Evolutionary conservation across 2,888 invertebrate species (phyloP).

Genomic region (Campoplex capitator): DNA sequence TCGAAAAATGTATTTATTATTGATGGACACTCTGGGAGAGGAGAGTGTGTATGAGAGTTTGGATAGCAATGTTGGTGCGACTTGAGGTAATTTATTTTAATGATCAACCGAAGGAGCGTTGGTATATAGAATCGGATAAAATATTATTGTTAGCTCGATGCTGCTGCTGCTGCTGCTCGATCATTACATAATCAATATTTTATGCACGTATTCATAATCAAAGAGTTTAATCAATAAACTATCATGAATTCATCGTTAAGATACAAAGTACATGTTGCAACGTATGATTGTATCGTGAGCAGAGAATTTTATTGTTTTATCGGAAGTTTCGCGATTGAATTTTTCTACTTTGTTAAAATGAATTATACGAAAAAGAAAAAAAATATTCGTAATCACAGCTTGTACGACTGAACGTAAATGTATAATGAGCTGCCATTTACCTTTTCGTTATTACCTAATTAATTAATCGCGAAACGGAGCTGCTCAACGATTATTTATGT

Average conservation of each 20-base stretch:
- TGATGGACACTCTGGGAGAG: not conserved
- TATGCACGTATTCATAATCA: not conserved
- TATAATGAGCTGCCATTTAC: not conserved
- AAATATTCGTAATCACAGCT: not conserved
- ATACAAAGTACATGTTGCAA: slow-evolving; percentile 41
- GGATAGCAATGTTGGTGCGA: slow-evolving; percentile 28
- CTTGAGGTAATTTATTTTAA: slow-evolving; percentile 33
- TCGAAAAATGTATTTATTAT: not conserved
- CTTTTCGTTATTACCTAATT: slow-evolving; percentile 72
- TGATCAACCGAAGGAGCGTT: not conserved
- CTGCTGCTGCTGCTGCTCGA: not conserved
- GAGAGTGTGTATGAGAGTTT: too few species aligned
- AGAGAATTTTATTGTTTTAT: slow-evolving; percentile 25
- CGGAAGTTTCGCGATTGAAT: slow-evolving; percentile 7
- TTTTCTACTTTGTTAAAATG: not conserved
- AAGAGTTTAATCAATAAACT: not conserved
- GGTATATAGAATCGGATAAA: not conserved
- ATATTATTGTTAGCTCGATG: not conserved
- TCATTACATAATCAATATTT: slow-evolving; percentile 20
- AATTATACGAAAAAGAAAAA: not conserved
- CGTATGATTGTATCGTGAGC: not conserved
- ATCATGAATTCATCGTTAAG: slow-evolving; percentile 18
- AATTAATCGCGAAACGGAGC: slow-evolving; percentile 72
- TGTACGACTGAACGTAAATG: not conserved
- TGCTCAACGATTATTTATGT: slow-evolving; percentile 63